Evolutionary conservation across 2,113 vertebrate genomes (phyloP).

Genomic region (Etheostoma spectabile): DNA sequence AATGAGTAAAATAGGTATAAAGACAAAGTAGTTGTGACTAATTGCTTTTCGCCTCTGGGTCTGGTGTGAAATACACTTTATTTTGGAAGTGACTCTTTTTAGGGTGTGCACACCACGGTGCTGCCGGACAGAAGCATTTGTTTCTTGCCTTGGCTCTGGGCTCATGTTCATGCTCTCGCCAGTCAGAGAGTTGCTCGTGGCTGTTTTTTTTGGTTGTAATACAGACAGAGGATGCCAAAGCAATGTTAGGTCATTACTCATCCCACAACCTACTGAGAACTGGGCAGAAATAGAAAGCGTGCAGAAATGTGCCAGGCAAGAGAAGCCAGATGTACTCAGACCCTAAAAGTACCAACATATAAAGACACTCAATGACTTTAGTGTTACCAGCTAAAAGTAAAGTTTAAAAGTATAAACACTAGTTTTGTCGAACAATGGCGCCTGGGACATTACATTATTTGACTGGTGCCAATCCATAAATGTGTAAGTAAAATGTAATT

Average conservation of each 20-base stretch:
- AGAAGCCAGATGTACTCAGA: conserved; percentile 6
- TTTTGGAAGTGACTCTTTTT: conserved; percentile 32
- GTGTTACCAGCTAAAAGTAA: neutral
- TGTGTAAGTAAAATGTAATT: neutral
- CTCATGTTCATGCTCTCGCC: conserved; percentile 26
- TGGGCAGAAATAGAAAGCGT: conserved; percentile 6
- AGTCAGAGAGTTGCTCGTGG: conserved; percentile 42
- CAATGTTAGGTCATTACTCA: conserved; percentile 61
- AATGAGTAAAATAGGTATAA: conserved; percentile 1
- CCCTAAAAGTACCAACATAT: neutral
- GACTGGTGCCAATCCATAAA: neutral
- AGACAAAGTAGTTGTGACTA: conserved; percentile 36
- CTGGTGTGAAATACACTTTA: conserved; percentile 1
- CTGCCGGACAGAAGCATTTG: conserved; percentile 49
- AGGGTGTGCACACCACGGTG: conserved; percentile 8
- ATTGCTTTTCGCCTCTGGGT: conserved; percentile 28
- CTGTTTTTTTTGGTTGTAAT: conserved; percentile 27
- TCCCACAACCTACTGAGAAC: conserved; percentile 35
- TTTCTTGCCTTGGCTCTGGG: conserved; percentile 41
- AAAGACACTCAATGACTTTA: too few species aligned
- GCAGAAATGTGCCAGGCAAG: conserved; percentile 31
- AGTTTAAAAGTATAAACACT: neutral
- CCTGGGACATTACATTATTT: neutral
- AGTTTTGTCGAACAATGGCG: neutral
- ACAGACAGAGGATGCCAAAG: conserved; percentile 59